These are phyloP conservation scores for Aegithalos caudatus DNA, from an alignment of 2,113 vertebrate species.

Conservation along the genomic window DNA sequence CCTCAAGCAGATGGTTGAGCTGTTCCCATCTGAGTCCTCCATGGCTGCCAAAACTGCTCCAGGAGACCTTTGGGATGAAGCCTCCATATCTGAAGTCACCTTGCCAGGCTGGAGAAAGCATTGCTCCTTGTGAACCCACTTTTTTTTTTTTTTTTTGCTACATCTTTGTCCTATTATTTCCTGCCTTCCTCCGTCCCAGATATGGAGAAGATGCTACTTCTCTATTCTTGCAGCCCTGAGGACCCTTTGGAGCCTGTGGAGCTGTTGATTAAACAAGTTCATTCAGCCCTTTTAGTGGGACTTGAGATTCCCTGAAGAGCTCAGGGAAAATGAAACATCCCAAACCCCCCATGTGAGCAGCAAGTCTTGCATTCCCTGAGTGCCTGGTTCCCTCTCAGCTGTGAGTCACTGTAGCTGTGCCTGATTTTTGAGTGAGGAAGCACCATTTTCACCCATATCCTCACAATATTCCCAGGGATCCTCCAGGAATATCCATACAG, in stretches of 20 bases:
- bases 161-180: not conserved
- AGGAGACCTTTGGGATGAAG: not conserved
- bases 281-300: not conserved
- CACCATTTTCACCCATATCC: not conserved
- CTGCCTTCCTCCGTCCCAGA: not conserved
- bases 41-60: not conserved
- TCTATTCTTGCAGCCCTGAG: not conserved
- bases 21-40: not conserved
- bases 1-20: not conserved
- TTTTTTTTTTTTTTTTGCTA: not conserved
- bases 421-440: not conserved
- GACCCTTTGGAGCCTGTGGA: not conserved
- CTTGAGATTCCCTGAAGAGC: not conserved
- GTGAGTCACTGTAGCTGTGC: not conserved
- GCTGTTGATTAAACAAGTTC: not conserved
- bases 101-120: not conserved
- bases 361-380: accelerated
- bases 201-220: not conserved
- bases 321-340: not conserved
- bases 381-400: not conserved
- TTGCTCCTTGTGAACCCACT: not conserved
- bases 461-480: accelerated
- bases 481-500: not conserved
- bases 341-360: not conserved
- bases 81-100: not conserved